A percentile compares a stretch with the other conserved stretches of the same genome.
These are phyloP conservation scores for Caenorhabditis virilis DNA, from an alignment of 2,888 invertebrate genomes.

Conservation along the genomic window DNA sequence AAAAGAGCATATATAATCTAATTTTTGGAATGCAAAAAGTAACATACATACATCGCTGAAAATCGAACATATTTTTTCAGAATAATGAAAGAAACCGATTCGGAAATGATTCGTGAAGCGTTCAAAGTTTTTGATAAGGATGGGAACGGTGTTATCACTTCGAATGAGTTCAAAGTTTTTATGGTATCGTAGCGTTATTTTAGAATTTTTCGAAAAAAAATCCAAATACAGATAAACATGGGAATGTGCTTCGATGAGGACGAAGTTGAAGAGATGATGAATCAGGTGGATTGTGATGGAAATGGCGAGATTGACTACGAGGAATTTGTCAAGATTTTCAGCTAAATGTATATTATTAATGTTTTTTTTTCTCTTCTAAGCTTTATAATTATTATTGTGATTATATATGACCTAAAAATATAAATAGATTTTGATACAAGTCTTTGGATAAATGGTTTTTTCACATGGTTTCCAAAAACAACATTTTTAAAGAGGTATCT, in stretches of 20 bases:
- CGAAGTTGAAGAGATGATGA: conserved; percentile 66
- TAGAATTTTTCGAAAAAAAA: background rate
- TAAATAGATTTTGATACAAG: too few relatives aligned
- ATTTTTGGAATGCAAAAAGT: background rate
- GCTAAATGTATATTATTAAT: conserved; percentile 2
- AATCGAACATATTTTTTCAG: conserved; percentile 32
- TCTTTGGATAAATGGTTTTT: too few relatives aligned
- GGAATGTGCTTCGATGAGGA: conserved; percentile 67
- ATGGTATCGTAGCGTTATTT: conserved; percentile 39
- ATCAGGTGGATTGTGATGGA: conserved; percentile 56
- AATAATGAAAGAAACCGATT: conserved; percentile 64
- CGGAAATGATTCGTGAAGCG: conserved; percentile 68
- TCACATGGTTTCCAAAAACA: too few relatives aligned
- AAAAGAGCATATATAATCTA: background rate
- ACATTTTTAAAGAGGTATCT: too few relatives aligned
- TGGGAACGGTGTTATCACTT: conserved; percentile 60
- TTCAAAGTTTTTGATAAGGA: conserved; percentile 61
- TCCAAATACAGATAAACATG: conserved; percentile 53
- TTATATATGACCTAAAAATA: too few relatives aligned
- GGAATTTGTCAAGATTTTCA: conserved; percentile 49
- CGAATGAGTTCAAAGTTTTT: conserved; percentile 61
- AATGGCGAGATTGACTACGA: conserved; percentile 64
- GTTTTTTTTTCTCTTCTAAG: too few relatives aligned
- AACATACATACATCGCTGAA: background rate
- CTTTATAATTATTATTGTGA: too few relatives aligned